phyloP scores from a whole-genome alignment of 2,113 vertebrate genomes.

The Calidris pygmaea region DNA sequence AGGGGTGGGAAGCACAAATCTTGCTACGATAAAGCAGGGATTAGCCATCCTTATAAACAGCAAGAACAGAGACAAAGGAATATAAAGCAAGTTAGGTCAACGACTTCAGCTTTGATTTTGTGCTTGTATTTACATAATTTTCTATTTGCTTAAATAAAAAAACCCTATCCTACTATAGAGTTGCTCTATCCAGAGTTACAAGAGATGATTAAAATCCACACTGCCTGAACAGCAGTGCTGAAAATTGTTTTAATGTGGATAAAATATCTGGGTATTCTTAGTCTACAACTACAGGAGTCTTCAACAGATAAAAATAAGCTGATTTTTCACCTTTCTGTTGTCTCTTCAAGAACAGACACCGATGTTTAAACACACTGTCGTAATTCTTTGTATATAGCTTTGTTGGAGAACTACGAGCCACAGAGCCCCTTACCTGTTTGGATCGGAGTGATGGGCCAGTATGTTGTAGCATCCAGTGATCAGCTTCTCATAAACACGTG shows the following conservation, averaged over 20 bases:
- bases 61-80: background rate
- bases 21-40: background rate
- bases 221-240: background rate
- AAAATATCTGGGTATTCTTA: background rate
- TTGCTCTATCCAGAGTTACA: background rate
- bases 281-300: background rate
- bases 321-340: background rate
- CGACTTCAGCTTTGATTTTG: background rate
- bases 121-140: background rate
- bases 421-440: slow-evolving; percentile 78
- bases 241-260: background rate
- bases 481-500: slow-evolving; percentile 91
- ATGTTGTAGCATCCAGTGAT: slow-evolving; percentile 96
- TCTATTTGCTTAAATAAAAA: background rate
- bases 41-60: background rate
- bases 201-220: background rate
- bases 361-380: background rate
- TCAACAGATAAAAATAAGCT: background rate
- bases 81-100: background rate
- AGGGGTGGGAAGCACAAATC: background rate
- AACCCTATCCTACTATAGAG: background rate
- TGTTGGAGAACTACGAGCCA: background rate
- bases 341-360: background rate
- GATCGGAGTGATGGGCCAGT: slow-evolving; percentile 91
- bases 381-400: background rate